phyloP scores from a whole-genome alignment of 2,113 vertebrate genomes.

The Pedetes capensis region DNA sequence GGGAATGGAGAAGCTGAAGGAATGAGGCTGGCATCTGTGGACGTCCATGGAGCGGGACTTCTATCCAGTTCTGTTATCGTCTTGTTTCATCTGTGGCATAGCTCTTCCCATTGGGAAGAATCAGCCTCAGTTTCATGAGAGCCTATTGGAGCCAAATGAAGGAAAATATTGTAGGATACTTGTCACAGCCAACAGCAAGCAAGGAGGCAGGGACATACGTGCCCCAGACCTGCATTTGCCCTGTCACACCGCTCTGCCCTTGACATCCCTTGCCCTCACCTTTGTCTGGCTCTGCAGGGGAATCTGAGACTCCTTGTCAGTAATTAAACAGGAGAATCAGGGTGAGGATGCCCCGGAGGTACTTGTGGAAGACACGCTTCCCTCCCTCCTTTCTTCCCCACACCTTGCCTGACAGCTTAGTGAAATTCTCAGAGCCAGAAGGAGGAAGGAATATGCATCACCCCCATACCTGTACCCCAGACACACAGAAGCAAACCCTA shows the following conservation, averaged over 20 bases:
- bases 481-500: neutral
- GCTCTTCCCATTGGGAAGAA: neutral
- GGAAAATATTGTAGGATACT: neutral
- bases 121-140: neutral
- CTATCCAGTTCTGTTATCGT: neutral
- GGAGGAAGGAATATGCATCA: accelerated
- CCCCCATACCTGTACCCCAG: neutral
- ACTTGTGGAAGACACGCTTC: neutral
- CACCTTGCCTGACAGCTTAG: neutral
- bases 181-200: neutral
- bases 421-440: neutral
- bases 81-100: neutral
- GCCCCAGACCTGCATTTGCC: neutral
- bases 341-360: neutral
- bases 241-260: neutral
- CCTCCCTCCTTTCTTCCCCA: neutral
- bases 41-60: neutral
- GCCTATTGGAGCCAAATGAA: neutral
- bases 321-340: neutral
- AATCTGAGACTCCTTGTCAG: neutral
- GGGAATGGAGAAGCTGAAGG: neutral
- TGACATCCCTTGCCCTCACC: neutral
- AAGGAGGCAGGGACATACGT: neutral
- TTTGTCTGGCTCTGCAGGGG: neutral
- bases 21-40: neutral